Base-by-base conservation (phyloP, 2,888 invertebrate species). In the Plutella xylostella region DNA sequence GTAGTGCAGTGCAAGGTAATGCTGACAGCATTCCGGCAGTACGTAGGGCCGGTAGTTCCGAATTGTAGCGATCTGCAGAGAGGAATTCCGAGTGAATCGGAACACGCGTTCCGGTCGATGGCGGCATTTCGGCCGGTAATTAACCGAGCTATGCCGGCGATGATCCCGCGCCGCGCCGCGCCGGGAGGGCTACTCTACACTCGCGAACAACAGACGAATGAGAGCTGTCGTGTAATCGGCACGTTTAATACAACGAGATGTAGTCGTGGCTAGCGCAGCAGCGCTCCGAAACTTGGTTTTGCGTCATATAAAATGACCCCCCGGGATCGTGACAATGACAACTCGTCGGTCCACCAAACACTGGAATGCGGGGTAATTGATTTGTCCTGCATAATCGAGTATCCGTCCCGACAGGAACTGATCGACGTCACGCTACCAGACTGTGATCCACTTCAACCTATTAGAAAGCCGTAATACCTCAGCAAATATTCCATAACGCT, bases 311-410 rank as follows among this genome's bases (percentile, higher is more conserved):
- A 40, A 70, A 70, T 60, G 63, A 66, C 68, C 72, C 69, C 74
- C 75, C 77, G 65, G 71, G 72, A 71, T 77, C 76, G 77, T 77
- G 78, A 75, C 72, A 73, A n/a, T n/a, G 80, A 64, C 77, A 79
- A 79, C 80, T 77, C 79, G 73, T 73, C 73, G 76, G 71, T 63
- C 65, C 68, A 55, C 67, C 65, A 74, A 25, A 63, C 63, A 63
- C 59, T 65, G 80, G 82, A 78, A 83, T 83, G 79, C 73, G 65
- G 70, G 63, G 68, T 80, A 83, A 83, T 80, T 80, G 83, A 83
- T 82, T 83, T 73, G 82, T 80, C 79, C 79, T 75, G 71, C 71
- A 77, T 82, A 74, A 78, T 77, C 73, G 72, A 72, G 15, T 33
- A 15, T 11, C 11, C 14, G 17, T 73, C 79, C 72, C 73, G 77